A percentile compares a stretch with the other conserved stretches of the same genome.
Conservation (phyloP, 2,113 vertebrate species). For the Girardinichthys multiradiatus region DNA sequence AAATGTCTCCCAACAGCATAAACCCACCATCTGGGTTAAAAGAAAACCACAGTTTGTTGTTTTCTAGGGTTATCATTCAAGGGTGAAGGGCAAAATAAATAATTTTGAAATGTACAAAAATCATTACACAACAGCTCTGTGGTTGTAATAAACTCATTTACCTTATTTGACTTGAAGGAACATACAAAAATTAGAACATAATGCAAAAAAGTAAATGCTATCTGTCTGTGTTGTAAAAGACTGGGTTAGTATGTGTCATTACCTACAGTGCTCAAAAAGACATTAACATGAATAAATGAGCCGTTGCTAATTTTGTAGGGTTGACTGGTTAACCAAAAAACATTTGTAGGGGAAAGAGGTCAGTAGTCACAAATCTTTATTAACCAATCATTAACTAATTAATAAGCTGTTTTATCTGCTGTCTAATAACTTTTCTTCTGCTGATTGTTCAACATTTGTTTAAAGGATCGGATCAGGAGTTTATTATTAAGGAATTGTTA, state of each 20-base stretch:
- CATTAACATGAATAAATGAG: background rate
- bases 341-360: background rate
- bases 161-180: background rate
- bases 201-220: background rate
- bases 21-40: too few relatives aligned
- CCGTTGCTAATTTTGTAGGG: background rate
- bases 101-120: too few relatives aligned
- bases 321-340: background rate
- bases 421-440: background rate
- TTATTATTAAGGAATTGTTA: background rate
- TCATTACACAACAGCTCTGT: background rate
- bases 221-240: too few relatives aligned
- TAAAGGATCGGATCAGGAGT: background rate
- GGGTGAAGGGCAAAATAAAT: too few relatives aligned
- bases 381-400: background rate
- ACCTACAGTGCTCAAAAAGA: background rate
- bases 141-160: too few relatives aligned
- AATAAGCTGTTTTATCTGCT: background rate
- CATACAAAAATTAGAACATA: background rate
- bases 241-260: background rate
- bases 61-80: background rate
- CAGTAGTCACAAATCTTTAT: background rate
- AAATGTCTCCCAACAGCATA: too few relatives aligned
- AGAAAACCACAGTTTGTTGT: too few relatives aligned
- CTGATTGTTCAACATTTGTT: background rate